Percentiles rank a stretch among this genome's conserved stretches.
phyloP scores from a whole-genome alignment of 2,888 invertebrate species.

The Cryptus viduatorius region DNA sequence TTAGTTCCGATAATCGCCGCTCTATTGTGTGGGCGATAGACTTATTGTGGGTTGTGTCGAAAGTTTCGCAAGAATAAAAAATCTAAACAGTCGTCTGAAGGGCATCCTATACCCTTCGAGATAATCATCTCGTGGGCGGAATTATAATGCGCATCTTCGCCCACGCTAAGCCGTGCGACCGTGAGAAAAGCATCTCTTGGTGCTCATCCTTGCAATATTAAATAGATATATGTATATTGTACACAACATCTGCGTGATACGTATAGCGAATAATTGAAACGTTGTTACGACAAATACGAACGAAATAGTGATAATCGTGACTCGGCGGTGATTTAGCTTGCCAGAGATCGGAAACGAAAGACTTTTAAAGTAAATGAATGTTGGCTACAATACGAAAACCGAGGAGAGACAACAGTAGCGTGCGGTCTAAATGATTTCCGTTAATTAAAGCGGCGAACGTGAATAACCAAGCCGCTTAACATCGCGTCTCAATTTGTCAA shows the following conservation, averaged over 20 bases:
- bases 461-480: conserved; percentile 6
- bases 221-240: not conserved
- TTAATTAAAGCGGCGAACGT: not conserved
- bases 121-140: conserved; percentile 56
- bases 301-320: conserved; percentile 1
- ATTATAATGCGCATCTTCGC: conserved; percentile 47
- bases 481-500: conserved; percentile 27
- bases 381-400: conserved; percentile 1
- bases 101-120: conserved; percentile 50
- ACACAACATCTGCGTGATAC: not conserved
- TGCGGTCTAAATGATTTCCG: not conserved
- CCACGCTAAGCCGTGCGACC: conserved; percentile 39
- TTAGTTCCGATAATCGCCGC: too few species aligned
- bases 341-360: conserved; percentile 15
- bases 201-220: not conserved
- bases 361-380: conserved; percentile 44
- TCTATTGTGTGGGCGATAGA: not conserved
- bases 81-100: conserved; percentile 47
- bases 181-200: conserved; percentile 17
- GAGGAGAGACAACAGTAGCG: conserved; percentile 10
- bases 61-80: not conserved
- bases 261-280: conserved; percentile 24
- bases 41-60: not conserved
- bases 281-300: conserved; percentile 24
- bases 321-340: conserved; percentile 39